Conservation (phyloP, 1,140 invertebrate species). For the Thaumatotibia leucotreta region DNA sequence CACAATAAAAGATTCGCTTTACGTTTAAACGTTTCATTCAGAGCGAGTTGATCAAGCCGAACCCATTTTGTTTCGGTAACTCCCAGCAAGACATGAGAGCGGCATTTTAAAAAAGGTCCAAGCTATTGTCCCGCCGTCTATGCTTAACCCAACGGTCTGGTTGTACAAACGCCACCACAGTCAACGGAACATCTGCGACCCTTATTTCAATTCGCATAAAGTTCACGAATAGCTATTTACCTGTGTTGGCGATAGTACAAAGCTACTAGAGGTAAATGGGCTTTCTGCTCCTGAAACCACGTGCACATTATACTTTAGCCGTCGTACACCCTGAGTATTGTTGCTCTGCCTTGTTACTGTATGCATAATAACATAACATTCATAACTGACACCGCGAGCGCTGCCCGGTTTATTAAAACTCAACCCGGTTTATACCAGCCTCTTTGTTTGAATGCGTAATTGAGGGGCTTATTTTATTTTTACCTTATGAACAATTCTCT, state of each 20-base stretch:
- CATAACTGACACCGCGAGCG: slow-evolving; percentile 44
- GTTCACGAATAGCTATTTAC: too few species aligned
- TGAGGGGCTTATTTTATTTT: slow-evolving; percentile 44
- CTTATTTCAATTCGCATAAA: too few species aligned
- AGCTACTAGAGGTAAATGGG: slow-evolving; percentile 58
- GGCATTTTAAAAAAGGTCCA: slow-evolving; percentile 48
- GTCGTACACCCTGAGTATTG: slow-evolving; percentile 26
- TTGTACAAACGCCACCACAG: slow-evolving; percentile 54
- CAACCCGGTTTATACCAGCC: slow-evolving; percentile 32
- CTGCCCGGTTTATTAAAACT: slow-evolving; percentile 45
- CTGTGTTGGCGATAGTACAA: too few species aligned
- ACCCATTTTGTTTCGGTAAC: slow-evolving; percentile 37
- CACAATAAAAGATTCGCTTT: slow-evolving; percentile 15
- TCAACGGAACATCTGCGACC: too few species aligned
- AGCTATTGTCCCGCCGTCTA: slow-evolving; percentile 43
- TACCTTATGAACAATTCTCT: slow-evolving; percentile 17
- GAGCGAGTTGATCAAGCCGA: slow-evolving; percentile 26
- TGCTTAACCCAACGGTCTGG: slow-evolving; percentile 54
- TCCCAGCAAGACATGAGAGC: slow-evolving; percentile 35
- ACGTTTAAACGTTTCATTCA: slow-evolving; percentile 24
- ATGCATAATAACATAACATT: slow-evolving; percentile 51
- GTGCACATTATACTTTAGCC: slow-evolving; percentile 42
- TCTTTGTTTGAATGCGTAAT: slow-evolving; percentile 47
- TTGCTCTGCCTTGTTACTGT: slow-evolving; percentile 38
- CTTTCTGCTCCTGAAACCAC: slow-evolving; percentile 48